Percentiles rank a stretch among this genome's conserved stretches.
phyloP scores from a whole-genome alignment of 1,140 invertebrate species.

The Dendrolimus punctatus region DNA sequence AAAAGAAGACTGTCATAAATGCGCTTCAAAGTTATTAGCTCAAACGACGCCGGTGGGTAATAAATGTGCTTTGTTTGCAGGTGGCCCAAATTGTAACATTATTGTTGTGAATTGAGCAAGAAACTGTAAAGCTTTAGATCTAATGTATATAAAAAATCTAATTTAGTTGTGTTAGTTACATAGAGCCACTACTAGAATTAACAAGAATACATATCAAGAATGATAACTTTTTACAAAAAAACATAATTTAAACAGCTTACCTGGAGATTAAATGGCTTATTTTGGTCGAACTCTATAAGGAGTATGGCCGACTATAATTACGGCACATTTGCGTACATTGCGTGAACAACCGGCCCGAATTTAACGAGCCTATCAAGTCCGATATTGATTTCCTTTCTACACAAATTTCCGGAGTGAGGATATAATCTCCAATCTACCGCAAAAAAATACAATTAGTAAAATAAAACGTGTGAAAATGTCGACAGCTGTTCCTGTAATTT shows the following conservation, averaged over 20 bases:
- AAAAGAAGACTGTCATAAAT: too few relatives aligned
- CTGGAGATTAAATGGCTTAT: conserved; percentile 92
- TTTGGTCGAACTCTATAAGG: conserved; percentile 98
- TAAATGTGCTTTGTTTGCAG: too few relatives aligned
- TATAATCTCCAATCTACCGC: conserved; percentile 94
- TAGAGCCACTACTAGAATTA: too few relatives aligned
- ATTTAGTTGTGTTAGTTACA: too few relatives aligned
- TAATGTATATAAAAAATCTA: too few relatives aligned
- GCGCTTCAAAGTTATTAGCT: too few relatives aligned
- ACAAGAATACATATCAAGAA: too few relatives aligned
- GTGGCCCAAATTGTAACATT: too few relatives aligned
- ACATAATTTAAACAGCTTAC: conserved; percentile 56
- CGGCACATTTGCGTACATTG: conserved; percentile 94
- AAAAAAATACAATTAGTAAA: conserved; percentile 12
- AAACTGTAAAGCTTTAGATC: too few relatives aligned
- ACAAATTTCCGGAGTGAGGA: conserved; percentile 96
- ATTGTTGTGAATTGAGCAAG: too few relatives aligned
- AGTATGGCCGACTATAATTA: conserved; percentile 92
- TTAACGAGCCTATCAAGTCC: conserved; percentile 96
- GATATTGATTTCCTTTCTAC: conserved; percentile 98
- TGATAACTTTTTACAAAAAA: background rate
- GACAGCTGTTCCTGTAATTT: too few relatives aligned
- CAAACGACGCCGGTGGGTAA: too few relatives aligned
- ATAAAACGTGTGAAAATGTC: conserved; percentile 1
- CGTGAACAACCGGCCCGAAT: conserved; percentile 95